Evolutionary conservation across 2,797 vertebrate genomes (phyloP).

Genomic region (Poeciliopsis paucimaculata): DNA sequence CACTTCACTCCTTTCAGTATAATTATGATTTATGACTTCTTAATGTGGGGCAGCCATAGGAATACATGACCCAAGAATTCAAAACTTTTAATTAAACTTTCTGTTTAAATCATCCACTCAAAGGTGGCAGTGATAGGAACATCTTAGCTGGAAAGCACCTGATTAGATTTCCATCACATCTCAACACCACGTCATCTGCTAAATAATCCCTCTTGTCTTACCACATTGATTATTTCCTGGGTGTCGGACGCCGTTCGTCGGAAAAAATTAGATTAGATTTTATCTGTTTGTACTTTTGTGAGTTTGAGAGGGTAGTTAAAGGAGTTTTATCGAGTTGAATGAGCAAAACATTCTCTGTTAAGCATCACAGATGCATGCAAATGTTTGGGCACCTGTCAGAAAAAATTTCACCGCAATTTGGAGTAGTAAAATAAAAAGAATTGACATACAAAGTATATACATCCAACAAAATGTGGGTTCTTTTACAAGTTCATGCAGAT

Average conservation of each 20-base stretch:
- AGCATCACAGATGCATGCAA: neutral
- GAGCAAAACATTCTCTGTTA: neutral
- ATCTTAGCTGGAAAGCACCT: slow-evolving; percentile 12
- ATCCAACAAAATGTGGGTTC: neutral
- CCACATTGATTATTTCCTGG: slow-evolving; percentile 36
- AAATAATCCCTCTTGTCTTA: slow-evolving; percentile 36
- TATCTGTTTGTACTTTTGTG: slow-evolving; percentile 47
- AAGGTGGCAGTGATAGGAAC: slow-evolving; percentile 24
- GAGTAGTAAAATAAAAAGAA: neutral
- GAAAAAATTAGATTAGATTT: slow-evolving; percentile 42
- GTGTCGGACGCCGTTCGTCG: slow-evolving; percentile 29
- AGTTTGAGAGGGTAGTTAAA: slow-evolving; percentile 51
- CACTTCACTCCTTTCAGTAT: slow-evolving; percentile 45
- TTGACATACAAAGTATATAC: neutral
- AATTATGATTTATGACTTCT: slow-evolving; percentile 70
- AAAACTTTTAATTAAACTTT: slow-evolving; percentile 58
- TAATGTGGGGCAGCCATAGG: slow-evolving; percentile 64
- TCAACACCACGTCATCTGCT: slow-evolving; percentile 23
- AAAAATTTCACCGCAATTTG: neutral
- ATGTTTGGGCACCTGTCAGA: neutral
- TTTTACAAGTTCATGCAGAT: neutral
- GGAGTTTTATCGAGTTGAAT: slow-evolving; percentile 22
- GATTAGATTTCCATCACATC: slow-evolving; percentile 43
- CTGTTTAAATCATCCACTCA: slow-evolving; percentile 46
- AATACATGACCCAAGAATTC: slow-evolving; percentile 50